phyloP scores from a whole-genome alignment of 2,888 invertebrate species.

The Ellobium chinense region DNA sequence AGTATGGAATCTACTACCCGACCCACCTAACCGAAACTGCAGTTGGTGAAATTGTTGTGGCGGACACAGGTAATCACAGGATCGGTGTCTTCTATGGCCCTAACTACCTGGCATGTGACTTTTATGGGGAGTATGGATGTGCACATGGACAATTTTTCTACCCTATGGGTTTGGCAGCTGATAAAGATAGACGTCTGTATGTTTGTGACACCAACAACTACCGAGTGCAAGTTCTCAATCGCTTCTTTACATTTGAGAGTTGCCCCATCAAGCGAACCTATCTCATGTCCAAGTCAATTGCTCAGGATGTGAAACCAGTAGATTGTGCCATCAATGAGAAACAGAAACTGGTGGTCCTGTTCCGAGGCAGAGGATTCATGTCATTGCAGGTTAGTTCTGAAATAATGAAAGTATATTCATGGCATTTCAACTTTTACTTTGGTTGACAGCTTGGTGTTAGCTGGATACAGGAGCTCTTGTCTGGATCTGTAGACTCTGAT shows the following conservation, averaged over 20 bases:
- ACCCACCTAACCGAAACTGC: slow-evolving; percentile 24
- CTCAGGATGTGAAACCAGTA: slow-evolving; percentile 45
- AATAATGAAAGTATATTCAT: no score
- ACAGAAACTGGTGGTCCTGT: slow-evolving; percentile 28
- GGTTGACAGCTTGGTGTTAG: no score
- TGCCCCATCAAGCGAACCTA: slow-evolving; percentile 28
- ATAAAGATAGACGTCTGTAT: slow-evolving; percentile 18
- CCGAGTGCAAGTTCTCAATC: slow-evolving; percentile 38
- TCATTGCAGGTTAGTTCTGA: slow-evolving; percentile 29
- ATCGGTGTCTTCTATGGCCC: slow-evolving; percentile 36
- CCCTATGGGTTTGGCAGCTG: slow-evolving; percentile 36
- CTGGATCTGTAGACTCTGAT: no score
- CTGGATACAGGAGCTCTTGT: no score
- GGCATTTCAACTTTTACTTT: no score
- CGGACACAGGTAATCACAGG: slow-evolving; percentile 43
- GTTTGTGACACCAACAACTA: slow-evolving; percentile 42
- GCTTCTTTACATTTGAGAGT: slow-evolving; percentile 29
- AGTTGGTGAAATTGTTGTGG: slow-evolving; percentile 21
- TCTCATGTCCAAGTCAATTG: slow-evolving; percentile 26
- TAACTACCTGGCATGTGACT: slow-evolving; percentile 26
- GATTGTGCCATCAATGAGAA: slow-evolving; percentile 38
- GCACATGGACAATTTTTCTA: slow-evolving; percentile 39
- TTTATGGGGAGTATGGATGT: slow-evolving; percentile 33
- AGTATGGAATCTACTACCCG: slow-evolving; percentile 33
- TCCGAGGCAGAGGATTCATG: slow-evolving; percentile 26